A percentile compares a stretch with the other conserved stretches of the same genome.
phyloP scores from a whole-genome alignment of 2,888 invertebrate species.

The Chaetogeoica ovagalla region DNA sequence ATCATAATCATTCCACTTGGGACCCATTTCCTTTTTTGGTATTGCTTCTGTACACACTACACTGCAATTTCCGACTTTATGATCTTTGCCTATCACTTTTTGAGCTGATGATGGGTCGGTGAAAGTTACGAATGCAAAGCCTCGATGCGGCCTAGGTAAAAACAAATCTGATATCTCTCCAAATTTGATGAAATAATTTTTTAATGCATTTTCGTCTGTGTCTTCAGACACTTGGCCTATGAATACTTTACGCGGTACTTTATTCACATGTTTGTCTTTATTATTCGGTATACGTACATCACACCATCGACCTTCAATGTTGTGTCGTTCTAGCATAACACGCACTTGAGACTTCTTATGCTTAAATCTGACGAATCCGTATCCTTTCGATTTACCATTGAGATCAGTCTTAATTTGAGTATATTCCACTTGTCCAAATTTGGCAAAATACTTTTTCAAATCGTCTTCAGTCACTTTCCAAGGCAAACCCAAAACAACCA shows the following conservation, averaged over 20 bases:
- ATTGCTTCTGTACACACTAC: constrained; percentile 55
- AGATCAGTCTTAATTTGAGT: constrained; percentile 59
- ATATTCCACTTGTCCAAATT: constrained; percentile 97
- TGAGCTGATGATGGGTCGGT: constrained; percentile 89
- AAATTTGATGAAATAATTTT: constrained; percentile 86
- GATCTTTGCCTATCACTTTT: constrained; percentile 87
- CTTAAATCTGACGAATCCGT: constrained; percentile 96
- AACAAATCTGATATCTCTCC: constrained; percentile 95
- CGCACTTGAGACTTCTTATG: constrained; percentile 94
- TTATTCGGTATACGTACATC: constrained; percentile 98
- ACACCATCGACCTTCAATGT: constrained; percentile 97
- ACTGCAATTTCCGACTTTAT: constrained; percentile 77
- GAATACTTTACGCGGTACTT: constrained; percentile 82
- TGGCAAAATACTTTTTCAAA: constrained; percentile 92
- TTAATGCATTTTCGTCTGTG: constrained; percentile 84
- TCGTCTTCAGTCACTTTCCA: constrained; percentile 98
- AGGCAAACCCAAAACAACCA: constrained; percentile 95
- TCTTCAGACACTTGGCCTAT: constrained; percentile 94
- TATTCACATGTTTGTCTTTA: constrained; percentile 53
- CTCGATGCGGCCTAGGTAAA: constrained; percentile 91
- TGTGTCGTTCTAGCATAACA: constrained; percentile 92
- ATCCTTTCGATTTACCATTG: constrained; percentile 78
- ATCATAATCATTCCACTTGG: constrained; percentile 51
- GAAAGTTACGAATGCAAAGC: constrained; percentile 93
- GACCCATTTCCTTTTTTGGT: constrained; percentile 54